Conservation (phyloP, 1,140 invertebrate species). For the Papilio aristodemus region DNA sequence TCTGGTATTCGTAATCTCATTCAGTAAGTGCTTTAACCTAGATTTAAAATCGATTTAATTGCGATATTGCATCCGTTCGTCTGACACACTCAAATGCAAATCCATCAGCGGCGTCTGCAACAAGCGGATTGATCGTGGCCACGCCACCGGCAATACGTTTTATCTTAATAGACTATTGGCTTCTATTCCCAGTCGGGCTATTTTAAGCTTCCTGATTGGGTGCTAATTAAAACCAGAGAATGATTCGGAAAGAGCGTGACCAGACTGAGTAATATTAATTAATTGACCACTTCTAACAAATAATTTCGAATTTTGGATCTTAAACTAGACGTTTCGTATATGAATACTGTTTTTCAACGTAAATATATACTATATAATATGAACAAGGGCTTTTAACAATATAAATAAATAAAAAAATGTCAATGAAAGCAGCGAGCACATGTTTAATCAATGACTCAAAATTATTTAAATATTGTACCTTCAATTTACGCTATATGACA, state of each 20-base stretch:
- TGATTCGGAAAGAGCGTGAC: background rate
- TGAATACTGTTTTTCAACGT: no score
- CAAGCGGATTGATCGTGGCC: slow-evolving; percentile 3
- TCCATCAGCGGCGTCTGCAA: slow-evolving; percentile 4
- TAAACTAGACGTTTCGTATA: no score
- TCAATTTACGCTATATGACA: slow-evolving; percentile 12
- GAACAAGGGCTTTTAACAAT: no score
- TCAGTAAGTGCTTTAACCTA: slow-evolving; percentile 12
- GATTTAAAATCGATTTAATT: slow-evolving; percentile 21
- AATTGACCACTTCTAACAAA: no score
- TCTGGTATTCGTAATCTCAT: background rate
- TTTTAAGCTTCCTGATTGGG: slow-evolving; percentile 12
- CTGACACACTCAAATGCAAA: slow-evolving; percentile 18
- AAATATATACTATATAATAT: no score
- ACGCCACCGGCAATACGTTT: slow-evolving; percentile 8
- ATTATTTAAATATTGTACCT: background rate
- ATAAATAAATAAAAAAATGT: no score
- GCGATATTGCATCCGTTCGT: slow-evolving; percentile 1
- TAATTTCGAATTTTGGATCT: no score
- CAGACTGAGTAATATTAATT: background rate
- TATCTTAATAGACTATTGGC: slow-evolving; percentile 19
- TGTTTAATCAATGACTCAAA: slow-evolving; percentile 3
- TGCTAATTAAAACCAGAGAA: slow-evolving; percentile 2
- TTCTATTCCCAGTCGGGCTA: slow-evolving; percentile 6
- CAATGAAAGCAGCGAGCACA: background rate